Evolutionary conservation across 2,888 invertebrate species (phyloP).

Genomic region (Drosophila ezoana): DNA sequence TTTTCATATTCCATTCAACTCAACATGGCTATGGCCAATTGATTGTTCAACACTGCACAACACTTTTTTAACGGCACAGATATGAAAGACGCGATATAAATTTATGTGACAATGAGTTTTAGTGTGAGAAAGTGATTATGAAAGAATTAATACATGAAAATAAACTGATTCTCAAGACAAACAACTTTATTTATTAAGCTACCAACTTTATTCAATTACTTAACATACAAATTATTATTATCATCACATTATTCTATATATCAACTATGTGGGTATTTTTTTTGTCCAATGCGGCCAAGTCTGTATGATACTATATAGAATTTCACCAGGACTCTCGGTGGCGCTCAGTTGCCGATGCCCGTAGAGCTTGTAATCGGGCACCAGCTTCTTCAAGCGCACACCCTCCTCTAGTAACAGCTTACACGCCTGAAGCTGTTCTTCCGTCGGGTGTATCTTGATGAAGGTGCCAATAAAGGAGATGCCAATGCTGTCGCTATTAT

Average conservation of each 20-base stretch:
- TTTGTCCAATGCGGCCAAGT: slow-evolving; percentile 88
- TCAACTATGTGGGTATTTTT: slow-evolving; percentile 10
- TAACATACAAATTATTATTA: slow-evolving; percentile 15
- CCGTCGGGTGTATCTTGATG: slow-evolving; percentile 86
- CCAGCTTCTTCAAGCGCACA: slow-evolving; percentile 87
- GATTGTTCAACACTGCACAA: slow-evolving; percentile 36
- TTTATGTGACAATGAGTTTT: slow-evolving; percentile 15
- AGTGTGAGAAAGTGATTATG: slow-evolving; percentile 3
- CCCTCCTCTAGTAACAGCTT: slow-evolving; percentile 88
- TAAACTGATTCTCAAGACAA: neutral
- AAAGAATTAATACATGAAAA: neutral
- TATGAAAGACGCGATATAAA: slow-evolving; percentile 28
- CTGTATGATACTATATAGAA: slow-evolving; percentile 87
- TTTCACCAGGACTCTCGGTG: slow-evolving; percentile 90
- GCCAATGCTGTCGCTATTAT: slow-evolving; percentile 88
- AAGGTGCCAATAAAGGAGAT: slow-evolving; percentile 92
- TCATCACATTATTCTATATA: slow-evolving; percentile 3
- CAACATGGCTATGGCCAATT: slow-evolving; percentile 52
- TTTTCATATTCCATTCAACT: slow-evolving; percentile 81
- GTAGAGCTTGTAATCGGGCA: slow-evolving; percentile 88
- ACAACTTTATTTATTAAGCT: neutral
- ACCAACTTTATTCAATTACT: slow-evolving; percentile 32
- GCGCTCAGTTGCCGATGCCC: slow-evolving; percentile 89
- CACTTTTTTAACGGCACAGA: slow-evolving; percentile 47
- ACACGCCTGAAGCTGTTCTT: slow-evolving; percentile 87